These are phyloP conservation scores for Chloroclystis v-ata DNA, from an alignment of 2,888 invertebrate genomes.

Conservation along the genomic window DNA sequence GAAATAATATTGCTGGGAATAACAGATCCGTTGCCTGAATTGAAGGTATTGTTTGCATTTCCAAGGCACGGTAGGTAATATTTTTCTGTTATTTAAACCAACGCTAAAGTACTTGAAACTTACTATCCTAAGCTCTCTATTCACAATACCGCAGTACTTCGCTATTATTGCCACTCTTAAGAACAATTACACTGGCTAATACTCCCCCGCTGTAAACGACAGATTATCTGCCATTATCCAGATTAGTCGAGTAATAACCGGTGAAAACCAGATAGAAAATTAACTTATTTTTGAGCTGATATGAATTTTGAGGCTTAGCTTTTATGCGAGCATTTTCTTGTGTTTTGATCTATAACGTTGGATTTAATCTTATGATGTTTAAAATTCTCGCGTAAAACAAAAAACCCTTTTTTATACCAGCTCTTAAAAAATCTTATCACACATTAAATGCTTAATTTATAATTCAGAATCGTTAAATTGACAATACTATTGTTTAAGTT, in stretches of 20 bases:
- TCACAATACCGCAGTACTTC: slow-evolving; percentile 10
- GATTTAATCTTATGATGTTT: too few relatives aligned
- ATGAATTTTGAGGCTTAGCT: background rate
- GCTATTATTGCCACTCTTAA: slow-evolving; percentile 18
- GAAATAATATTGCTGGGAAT: background rate
- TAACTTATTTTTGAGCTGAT: slow-evolving; percentile 12
- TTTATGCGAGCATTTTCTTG: too few relatives aligned
- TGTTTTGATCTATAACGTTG: background rate
- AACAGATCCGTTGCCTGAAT: background rate
- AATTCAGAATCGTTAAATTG: too few relatives aligned
- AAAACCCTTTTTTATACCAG: too few relatives aligned
- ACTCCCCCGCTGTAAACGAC: slow-evolving; percentile 19
- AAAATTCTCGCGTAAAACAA: too few relatives aligned
- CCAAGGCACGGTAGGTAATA: background rate
- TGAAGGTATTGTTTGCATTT: background rate
- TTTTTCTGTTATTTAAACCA: too few relatives aligned
- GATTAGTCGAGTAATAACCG: slow-evolving; percentile 26
- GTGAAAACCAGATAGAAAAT: slow-evolving; percentile 10
- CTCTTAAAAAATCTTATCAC: too few relatives aligned
- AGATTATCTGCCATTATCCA: slow-evolving; percentile 28
- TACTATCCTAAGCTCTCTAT: background rate
- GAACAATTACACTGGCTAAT: slow-evolving; percentile 21
- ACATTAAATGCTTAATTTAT: too few relatives aligned
- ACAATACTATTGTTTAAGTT: too few relatives aligned
- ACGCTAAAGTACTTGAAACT: background rate